Base-by-base conservation (phyloP, 2,113 vertebrate genomes). In the Puma concolor region DNA sequence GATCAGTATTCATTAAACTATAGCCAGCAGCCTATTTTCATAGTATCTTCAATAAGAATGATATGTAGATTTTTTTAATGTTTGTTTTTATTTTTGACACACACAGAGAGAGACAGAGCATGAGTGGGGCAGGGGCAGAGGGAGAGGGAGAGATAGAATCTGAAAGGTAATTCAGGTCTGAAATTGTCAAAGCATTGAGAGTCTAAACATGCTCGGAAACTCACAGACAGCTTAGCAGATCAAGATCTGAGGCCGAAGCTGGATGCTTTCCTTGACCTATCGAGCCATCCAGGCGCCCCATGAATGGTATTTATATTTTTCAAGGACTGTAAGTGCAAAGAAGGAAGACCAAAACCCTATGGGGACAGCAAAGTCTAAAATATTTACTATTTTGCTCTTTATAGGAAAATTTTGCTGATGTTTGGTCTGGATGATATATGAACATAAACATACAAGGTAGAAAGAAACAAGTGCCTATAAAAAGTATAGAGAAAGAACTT, bases 271-370 rank as follows among this genome's bases (percentile, higher is more conserved):
- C n/a, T n/a, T n/a, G n/a, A n/a, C n/a, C n/a, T n/a, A n/a, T n/a
- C n/a, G n/a, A 54, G 52, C 16, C 16, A 54, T 17, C 16, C 54
- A 54, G 54, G 54, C 1, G 17, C 17, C 54, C 16, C 54, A 44
- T 44, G 44, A 44, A 44, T 64, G 2, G 0, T 44, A 88, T 54
- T 91, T 92, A 94, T 36, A 66, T 67, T 94, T 96, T 93, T 96
- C 77, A 96, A 7, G 4, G 19, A 79, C 16, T 88, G 3, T 36
- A 88, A 80, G n/a, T 86, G 41, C 87, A 88, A 50, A 27, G 80
- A 79, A 83, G 77, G 25, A 79, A 74, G 15, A 57, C 4, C 1
- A 64, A 94, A 11, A n/a, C 15, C 7, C 6, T 84, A 29, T 36
- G 14, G 88, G 11, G 44, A 3, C 14, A 85, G 7, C 4, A 85